These are phyloP conservation scores for Pseudochirops corinnae DNA, from an alignment of 2,797 vertebrate species.

Conservation along the genomic window DNA sequence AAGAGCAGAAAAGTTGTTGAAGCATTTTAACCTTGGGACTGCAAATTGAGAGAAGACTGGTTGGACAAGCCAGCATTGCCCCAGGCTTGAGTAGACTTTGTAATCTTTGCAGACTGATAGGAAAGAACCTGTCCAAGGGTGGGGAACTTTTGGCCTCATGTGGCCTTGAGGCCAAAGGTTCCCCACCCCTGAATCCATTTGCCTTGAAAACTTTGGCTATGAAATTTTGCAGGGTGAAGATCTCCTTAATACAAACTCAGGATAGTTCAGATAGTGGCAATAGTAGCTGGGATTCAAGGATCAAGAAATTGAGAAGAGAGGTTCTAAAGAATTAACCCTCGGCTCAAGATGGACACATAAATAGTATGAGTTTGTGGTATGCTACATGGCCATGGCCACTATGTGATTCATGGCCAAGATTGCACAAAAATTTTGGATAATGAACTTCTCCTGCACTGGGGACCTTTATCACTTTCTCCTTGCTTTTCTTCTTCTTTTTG, in stretches of 20 bases:
- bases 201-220: neutral
- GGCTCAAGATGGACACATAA: neutral
- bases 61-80: neutral
- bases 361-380: neutral
- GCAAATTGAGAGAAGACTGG: neutral
- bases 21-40: neutral
- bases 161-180: too few species aligned
- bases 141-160: too few species aligned
- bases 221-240: neutral
- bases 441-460: neutral
- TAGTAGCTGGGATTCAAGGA: neutral
- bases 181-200: neutral
- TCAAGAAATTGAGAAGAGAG: neutral
- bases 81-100: neutral
- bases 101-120: neutral
- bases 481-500: neutral
- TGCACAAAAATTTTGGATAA: neutral
- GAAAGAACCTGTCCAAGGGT: neutral
- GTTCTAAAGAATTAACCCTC: neutral
- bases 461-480: neutral
- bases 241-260: neutral
- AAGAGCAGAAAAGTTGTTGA: neutral
- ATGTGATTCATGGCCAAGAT: neutral
- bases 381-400: too few species aligned
- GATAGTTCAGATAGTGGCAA: neutral